Base-by-base conservation (phyloP, 2,797 vertebrate genomes). In the Siniperca scherzeri region DNA sequence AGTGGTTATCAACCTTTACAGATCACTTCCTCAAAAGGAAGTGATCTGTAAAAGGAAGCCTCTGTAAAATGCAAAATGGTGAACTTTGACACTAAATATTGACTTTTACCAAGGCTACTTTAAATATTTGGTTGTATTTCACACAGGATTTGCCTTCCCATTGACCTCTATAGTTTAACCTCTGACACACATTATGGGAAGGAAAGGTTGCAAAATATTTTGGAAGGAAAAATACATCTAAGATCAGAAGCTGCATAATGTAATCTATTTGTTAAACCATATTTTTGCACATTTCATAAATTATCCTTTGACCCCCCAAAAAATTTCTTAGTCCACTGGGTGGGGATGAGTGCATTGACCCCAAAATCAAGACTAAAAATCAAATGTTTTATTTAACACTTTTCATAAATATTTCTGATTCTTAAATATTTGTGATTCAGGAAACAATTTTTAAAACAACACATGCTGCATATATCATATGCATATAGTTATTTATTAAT, bases 121-220 rank as follows among this genome's bases (percentile, higher is more conserved):
- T 6, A 78, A 83, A 55, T 74, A 52, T 74, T 74, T 70, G 27
- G 27, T 14, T 60, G 7, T 16, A 50, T 50, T 76, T 75, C 13
- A 46, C 21, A 13, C 7, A 62, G 21, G 2, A 33, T 53, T 71
- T 50, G 5, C 7, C 6, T 65, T 50, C 11, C 5, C 7, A 6
- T 12, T 30, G 30, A 46, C 27, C 46, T 33, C 14, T 17, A 5
- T 38, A 21, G 9, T 40, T 64, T 19, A 62, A 30, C 27, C 52
- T 9, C 36, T 36, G 25, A 65, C 5, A 74, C 4, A 46, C 11
- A 46, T 44, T 42, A 25, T 5, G n/a, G 25, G 13, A 27, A 3
- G 25, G 33, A 52, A 53, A 22, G 16, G 21, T 1, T 33, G 61
- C 52, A 2, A n/a, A 50, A 44, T 55, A n/a, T 40, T 27, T 46